Evolutionary conservation across 2,888 invertebrate species (phyloP).

Genomic region (Drosophila borealis): DNA sequence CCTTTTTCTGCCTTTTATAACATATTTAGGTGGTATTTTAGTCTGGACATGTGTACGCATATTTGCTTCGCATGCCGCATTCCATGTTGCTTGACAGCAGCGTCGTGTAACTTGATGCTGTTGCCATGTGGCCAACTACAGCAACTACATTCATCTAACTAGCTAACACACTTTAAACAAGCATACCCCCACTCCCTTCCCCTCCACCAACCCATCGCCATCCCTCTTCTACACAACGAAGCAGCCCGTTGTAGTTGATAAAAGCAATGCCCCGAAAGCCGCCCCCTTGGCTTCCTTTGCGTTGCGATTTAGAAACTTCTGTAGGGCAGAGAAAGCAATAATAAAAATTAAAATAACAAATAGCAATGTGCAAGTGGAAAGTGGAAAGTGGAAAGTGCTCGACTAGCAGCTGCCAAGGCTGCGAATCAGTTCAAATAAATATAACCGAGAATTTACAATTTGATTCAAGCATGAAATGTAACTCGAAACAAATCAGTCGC

Average conservation of each 20-base stretch:
- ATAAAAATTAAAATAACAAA: conserved; percentile 30
- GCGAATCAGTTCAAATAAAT: no score
- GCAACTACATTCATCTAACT: conserved; percentile 21
- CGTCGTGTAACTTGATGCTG: conserved; percentile 5
- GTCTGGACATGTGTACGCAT: conserved; percentile 9
- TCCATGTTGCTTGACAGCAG: conserved; percentile 4
- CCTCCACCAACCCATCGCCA: background rate
- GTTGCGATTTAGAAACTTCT: conserved; percentile 35
- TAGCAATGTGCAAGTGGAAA: background rate
- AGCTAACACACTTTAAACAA: conserved; percentile 13
- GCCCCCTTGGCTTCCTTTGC: conserved; percentile 7
- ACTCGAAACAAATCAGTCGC: background rate
- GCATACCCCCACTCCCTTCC: background rate
- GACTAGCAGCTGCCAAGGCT: conserved; percentile 7
- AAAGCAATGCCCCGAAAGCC: background rate
- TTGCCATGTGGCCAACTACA: conserved; percentile 13
- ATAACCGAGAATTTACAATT: background rate
- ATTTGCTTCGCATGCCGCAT: background rate
- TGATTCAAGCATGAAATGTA: no score
- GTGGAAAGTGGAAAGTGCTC: background rate
- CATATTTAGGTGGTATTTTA: background rate
- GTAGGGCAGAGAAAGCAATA: conserved; percentile 30
- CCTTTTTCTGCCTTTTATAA: no score
- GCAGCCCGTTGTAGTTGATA: background rate
- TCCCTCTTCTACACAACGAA: background rate